phyloP scores from a whole-genome alignment of 2,797 vertebrate species.

The Hypotaenidia okinawae region DNA sequence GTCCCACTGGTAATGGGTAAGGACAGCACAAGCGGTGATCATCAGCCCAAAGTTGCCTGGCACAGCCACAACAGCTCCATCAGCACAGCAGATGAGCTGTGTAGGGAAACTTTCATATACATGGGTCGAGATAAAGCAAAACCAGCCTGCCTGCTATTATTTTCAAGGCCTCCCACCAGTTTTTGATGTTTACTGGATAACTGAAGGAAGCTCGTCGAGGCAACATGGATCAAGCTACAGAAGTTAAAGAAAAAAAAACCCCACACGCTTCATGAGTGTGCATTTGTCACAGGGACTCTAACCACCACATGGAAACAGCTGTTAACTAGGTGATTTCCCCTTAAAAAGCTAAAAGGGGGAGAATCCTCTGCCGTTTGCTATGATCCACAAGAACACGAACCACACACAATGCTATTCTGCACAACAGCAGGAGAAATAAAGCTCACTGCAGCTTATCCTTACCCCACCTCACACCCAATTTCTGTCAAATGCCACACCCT shows the following conservation, averaged over 20 bases:
- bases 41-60: not conserved
- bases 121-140: not conserved
- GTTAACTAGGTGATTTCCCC: not conserved
- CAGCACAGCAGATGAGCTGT: not conserved
- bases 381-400: not conserved
- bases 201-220: not conserved
- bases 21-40: not conserved
- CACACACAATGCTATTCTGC: not conserved
- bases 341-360: not conserved
- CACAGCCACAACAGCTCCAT: not conserved
- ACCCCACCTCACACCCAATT: not conserved
- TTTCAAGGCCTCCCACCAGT: not conserved
- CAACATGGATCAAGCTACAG: not conserved
- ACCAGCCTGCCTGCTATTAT: not conserved
- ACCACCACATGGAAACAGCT: not conserved
- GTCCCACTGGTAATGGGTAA: not conserved
- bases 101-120: not conserved
- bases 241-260: not conserved
- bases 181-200: not conserved
- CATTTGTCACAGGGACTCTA: not conserved
- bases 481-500: not conserved
- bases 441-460: not conserved
- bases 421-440: not conserved
- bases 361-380: not conserved
- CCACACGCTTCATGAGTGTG: not conserved